Conservation (phyloP, 2,797 vertebrate genomes). For the Melanotaenia boesemani region DNA sequence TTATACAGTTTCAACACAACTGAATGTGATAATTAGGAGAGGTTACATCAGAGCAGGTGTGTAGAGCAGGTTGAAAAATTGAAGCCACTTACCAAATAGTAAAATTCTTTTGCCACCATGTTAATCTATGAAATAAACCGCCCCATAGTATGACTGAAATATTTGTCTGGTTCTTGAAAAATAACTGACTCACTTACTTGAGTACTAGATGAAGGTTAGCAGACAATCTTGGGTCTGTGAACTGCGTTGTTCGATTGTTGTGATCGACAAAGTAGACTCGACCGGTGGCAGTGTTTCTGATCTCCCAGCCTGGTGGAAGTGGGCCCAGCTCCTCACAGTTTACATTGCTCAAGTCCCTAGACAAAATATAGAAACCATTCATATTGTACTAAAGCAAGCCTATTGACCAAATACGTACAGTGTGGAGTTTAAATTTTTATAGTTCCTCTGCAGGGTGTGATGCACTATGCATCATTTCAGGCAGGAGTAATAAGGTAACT, state of each 20-base stretch:
- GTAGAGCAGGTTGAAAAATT: too few species aligned
- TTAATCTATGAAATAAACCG: too few species aligned
- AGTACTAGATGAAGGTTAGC: constrained; percentile 95
- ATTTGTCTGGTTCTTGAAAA: neutral
- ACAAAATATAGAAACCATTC: constrained; percentile 23
- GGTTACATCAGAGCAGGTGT: too few species aligned
- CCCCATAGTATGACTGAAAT: neutral
- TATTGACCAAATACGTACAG: neutral
- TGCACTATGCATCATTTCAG: neutral
- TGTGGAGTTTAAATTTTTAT: neutral
- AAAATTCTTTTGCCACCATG: too few species aligned
- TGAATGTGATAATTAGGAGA: too few species aligned
- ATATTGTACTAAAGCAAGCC: neutral
- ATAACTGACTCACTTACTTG: constrained; percentile 85
- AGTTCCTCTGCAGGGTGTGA: neutral
- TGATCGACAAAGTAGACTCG: constrained; percentile 98
- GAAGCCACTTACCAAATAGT: too few species aligned
- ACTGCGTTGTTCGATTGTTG: constrained; percentile 98
- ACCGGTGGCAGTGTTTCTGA: constrained; percentile 95
- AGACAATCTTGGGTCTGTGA: constrained; percentile 95
- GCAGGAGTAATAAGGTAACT: too few species aligned
- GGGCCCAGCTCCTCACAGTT: constrained; percentile 98
- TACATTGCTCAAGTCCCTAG: constrained; percentile 96
- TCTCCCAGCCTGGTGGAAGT: constrained; percentile 97
- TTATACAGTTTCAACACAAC: too few species aligned